phyloP scores from a whole-genome alignment of 2,113 vertebrate species.

The Pelvicachromis taeniatus region DNA sequence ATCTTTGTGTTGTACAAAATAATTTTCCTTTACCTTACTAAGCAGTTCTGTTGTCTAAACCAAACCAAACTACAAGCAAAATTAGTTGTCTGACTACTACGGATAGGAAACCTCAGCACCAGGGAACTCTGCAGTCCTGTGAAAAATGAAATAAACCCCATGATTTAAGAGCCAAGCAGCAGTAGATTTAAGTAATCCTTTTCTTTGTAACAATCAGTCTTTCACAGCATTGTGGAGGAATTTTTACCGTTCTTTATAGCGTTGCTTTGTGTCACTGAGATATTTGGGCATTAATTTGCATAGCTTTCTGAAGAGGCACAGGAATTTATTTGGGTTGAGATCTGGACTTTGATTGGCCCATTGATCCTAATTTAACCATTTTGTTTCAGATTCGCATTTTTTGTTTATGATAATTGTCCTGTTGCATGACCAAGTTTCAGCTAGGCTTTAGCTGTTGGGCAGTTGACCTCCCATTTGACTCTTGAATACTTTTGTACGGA shows the following conservation, averaged over 20 bases:
- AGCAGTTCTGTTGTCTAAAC: background rate
- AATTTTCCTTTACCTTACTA: background rate
- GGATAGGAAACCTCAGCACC: background rate
- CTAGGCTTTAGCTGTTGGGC: background rate
- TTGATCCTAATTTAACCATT: background rate
- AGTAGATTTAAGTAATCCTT: fast-evolving
- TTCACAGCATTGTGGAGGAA: background rate
- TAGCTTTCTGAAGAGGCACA: background rate
- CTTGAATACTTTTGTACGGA: background rate
- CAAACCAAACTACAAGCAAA: background rate
- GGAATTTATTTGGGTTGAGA: background rate
- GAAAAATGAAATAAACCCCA: background rate
- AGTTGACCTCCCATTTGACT: background rate
- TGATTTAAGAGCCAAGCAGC: background rate
- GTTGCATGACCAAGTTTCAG: background rate
- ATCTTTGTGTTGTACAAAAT: background rate
- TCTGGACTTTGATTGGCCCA: background rate
- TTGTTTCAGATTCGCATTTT: background rate
- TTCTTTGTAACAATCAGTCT: background rate
- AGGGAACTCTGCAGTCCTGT: background rate
- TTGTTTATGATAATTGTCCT: background rate
- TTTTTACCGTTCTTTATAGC: background rate
- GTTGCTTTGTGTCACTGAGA: background rate
- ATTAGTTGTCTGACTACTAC: background rate
- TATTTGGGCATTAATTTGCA: background rate